Base-by-base conservation (phyloP, 2,797 vertebrate species). In the Sciurus vulgaris region DNA sequence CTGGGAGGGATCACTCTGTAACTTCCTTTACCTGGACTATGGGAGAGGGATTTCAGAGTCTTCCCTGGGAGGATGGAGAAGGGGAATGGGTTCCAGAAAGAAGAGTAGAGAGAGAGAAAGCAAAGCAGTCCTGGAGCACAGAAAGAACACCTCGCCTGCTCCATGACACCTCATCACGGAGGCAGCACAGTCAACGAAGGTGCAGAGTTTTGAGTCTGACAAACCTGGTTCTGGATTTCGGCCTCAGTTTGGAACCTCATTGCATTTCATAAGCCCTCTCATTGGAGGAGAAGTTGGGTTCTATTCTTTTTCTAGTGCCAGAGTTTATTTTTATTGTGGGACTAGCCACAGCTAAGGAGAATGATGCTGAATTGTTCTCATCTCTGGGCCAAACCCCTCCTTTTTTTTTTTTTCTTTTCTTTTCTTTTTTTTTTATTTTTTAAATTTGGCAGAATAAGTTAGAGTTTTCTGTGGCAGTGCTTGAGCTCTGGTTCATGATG, bases 81-180 rank as follows among this genome's bases (percentile, higher is more conserved):
- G 56, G 82, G 44, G 93, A 65, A 33, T 13, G 8, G 38, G 30
- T 30, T 86, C 72, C 33, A 26, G 72, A 89, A 81, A 85, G 38
- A 24, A 92, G 61, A 49, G 33, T 18, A 20, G 14, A 11, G 5
- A 33, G 63, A 17, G 44, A 77, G 41, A 18, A 38, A n/a, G 49
- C 41, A 61, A 41, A 73, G 4, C 17, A 30, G 14, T 14, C 38
- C 41, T 28, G 3, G 17, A 33, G 5, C 12, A 13, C 5, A n/a
- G 85, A 38, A 78, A 18, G 4, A 12, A 1, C 54, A 26, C 0
- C 0, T 18, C 0, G 4, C 26, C 35, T 28, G 1, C 35, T 35
- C 47, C 0, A 0, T 5, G 2, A 61, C 2, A 35, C 61, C 11
- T 59, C 51, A 2, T 38, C 33, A 10, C 0, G 7, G n/a, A 65